Evolutionary conservation across 2,888 invertebrate species (phyloP), one percentile per base, ranked within the genome.

Genomic region (Drosophila suboccidentalis): DNA sequence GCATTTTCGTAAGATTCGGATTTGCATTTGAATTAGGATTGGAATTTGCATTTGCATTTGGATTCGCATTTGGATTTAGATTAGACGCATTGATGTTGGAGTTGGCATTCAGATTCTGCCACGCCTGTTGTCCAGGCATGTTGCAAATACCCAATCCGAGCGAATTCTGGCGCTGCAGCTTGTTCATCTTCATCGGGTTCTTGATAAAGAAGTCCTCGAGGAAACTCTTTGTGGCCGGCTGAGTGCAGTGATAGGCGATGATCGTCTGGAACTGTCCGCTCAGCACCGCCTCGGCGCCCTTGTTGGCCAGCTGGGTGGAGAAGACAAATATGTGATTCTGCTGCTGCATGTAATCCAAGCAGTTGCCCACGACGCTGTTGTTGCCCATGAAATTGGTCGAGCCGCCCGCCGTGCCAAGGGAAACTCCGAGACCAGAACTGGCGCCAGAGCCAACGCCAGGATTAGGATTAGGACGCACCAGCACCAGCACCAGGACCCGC

Each of bases 281-380:
- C 71, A 97, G 93, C 13, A 98, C 98, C 13, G 97, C 95, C 89
- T 99, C 98, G 0, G 98, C 98, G 5, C 98, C 98, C 91, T 97
- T 96, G 93, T 99, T 99, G 4, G 98, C 99, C 93, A 98, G 93
- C 89, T 96, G 94, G 9, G 99, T 98, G 22, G 98, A 97, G 94
- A 99, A 99, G 83, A 99, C 98, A 95, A 98, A 99, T 92, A 99
- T 98, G 93, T 98, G 98, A 93, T 97, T 98, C 93, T 98, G 98
- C 93, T 99, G 98, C 94, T 98, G 97, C 96, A 96, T 96, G 89
- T 96, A 96, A 62, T 92, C 92, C 76, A 92, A 71, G n/a, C 87
- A 76, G 58, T 75, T 88, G 6, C 76, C 77, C 6, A 71, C 32
- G 1, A 55, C 55, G 9, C 17, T 61, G 15, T 64, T 78, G 0